These are phyloP conservation scores for Thalassoma bifasciatum DNA, from an alignment of 2,113 vertebrate genomes.

Conservation along the genomic window DNA sequence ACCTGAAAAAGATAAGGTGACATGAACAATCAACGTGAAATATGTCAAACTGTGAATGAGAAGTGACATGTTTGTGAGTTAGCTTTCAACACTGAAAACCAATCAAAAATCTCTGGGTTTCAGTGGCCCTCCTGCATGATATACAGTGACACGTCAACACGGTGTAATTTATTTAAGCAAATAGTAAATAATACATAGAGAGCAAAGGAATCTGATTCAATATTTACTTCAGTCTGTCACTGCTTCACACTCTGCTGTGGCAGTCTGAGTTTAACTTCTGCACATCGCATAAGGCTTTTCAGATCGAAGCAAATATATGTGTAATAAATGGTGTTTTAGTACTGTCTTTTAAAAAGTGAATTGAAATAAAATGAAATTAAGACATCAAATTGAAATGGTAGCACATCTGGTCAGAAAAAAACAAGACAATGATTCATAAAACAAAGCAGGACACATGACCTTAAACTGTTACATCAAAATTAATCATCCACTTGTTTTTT, in stretches of 20 bases:
- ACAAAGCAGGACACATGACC: not conserved
- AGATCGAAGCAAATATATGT: not conserved
- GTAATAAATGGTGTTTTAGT: not conserved
- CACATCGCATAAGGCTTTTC: not conserved
- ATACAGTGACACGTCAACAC: not conserved
- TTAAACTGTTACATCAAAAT: slow-evolving; percentile 5
- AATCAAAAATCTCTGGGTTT: not conserved
- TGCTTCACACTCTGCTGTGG: not conserved
- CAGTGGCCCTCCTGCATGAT: not conserved
- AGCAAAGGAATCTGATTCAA: not conserved
- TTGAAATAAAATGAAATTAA: too few relatives aligned
- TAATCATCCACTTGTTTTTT: not conserved
- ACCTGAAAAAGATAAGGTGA: not conserved
- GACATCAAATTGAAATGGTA: not conserved
- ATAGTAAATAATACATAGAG: not conserved
- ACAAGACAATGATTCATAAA: not conserved
- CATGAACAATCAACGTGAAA: slow-evolving; percentile 7
- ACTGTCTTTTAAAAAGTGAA: too few relatives aligned
- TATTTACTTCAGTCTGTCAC: slow-evolving; percentile 1
- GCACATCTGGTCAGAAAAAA: not conserved
- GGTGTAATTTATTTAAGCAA: not conserved
- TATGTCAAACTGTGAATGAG: not conserved
- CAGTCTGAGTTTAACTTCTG: not conserved
- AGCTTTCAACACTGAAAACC: not conserved
- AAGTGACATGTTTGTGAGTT: not conserved